Evolutionary conservation across 35 echinoderm and acorn worm species (phyloP), one percentile per base, ranked within the genome.

Genomic region (Apostichopus parvimensis): DNA sequence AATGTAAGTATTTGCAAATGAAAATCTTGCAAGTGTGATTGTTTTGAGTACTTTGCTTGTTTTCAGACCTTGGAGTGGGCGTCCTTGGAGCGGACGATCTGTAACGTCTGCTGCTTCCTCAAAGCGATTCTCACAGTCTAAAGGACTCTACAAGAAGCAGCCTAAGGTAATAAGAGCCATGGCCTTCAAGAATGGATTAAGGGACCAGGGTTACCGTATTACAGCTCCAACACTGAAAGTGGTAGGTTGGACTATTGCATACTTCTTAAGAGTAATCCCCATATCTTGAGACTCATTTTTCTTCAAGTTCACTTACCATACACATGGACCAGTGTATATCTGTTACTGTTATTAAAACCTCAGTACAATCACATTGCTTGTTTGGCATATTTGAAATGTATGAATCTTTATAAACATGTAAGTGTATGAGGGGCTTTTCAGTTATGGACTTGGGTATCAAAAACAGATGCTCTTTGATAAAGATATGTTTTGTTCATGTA

Each of bases 221-320:
- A 96, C 97, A 9, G 93, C 95, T 17, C 97, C 95, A 76, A 96
- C 95, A 4, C 53, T 98, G 62, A 96, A 99, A 93, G 91, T 96
- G 61, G 97, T 96, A 78, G 93, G 97, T 91, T 83, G 4, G 8
- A 79, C 53, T 23, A 12, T 61, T 12, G 8, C 58, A 61, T 61
- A 45, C 0, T 45, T 45, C 34, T 45, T 45, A 9, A 61, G 58
- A 9, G 6, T 61, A 9, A 9, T 61, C 58, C 58, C 12, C 58
- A 61, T 61, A 12, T 61, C 0, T 4, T 1, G 34, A 45, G 34
- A 45, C 34, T 4, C 34, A 45, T 4, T 45, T 45, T 4, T 4
- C 34, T 45, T 45, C 34, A 45, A 45, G 34, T 45, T 45, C 64
- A 68, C 18, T 9, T 18, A 68, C 34, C 64, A 68, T 14, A 68